A percentile compares a stretch with the other conserved stretches of the same genome.
phyloP scores from a whole-genome alignment of 2,888 invertebrate species.

The Rhamnusium bicolor region DNA sequence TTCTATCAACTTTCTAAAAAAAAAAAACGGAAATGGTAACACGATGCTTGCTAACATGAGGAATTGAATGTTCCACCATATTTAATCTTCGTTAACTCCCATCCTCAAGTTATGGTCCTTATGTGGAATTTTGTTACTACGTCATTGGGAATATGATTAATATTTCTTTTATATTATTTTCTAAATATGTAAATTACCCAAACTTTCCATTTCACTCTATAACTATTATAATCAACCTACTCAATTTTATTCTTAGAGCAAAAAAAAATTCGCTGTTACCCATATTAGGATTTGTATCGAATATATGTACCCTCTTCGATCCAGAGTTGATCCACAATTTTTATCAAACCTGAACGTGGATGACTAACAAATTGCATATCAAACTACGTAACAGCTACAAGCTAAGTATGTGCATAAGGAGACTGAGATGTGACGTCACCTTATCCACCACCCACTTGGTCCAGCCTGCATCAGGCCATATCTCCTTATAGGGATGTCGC shows the following conservation, averaged over 20 bases:
- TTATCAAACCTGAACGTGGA: background rate
- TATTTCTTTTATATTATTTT: background rate
- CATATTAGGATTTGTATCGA: no score
- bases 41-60: no score
- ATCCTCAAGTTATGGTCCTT: background rate
- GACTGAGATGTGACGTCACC: conserved; percentile 50
- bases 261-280: background rate
- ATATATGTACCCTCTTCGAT: background rate
- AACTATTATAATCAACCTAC: background rate
- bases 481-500: conserved; percentile 52
- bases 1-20: no score
- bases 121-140: background rate
- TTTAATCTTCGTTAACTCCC: no score
- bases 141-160: background rate
- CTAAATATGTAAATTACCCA: background rate
- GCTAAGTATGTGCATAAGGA: conserved; percentile 46
- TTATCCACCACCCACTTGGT: conserved; percentile 45
- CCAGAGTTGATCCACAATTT: background rate
- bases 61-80: no score
- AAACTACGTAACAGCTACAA: conserved; percentile 14
- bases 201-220: background rate
- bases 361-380: background rate
- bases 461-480: conserved; percentile 40
- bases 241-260: background rate
- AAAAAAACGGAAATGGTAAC: no score